Evolutionary conservation across 2,888 invertebrate species (phyloP).

Genomic region (Lasioglossum villosulum): DNA sequence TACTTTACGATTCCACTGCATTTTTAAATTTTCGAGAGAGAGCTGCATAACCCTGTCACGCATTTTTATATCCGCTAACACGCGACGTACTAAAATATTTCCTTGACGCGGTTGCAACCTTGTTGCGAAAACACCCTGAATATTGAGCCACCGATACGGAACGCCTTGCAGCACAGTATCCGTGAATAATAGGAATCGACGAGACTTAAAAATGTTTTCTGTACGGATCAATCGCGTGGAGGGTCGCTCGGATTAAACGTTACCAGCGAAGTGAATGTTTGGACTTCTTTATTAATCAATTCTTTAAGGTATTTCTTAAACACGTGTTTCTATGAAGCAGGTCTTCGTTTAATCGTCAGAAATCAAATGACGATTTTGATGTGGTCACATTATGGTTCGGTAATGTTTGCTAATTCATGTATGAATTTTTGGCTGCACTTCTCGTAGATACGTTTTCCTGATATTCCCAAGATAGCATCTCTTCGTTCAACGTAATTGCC

Average conservation of each 20-base stretch:
- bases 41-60: constrained; percentile 12
- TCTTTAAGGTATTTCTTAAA: no score
- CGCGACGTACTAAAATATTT: constrained; percentile 10
- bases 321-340: no score
- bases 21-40: constrained; percentile 28
- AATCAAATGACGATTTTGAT: no score
- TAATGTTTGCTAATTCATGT: neutral
- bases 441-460: no score
- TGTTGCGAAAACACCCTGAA: neutral
- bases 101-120: neutral
- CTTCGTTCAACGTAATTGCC: no score
- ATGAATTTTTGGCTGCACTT: neutral
- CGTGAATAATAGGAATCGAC: neutral
- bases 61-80: constrained; percentile 31
- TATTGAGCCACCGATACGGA: neutral
- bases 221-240: neutral
- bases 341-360: no score
- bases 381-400: neutral
- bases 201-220: neutral
- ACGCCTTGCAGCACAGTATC: neutral
- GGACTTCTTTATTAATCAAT: no score
- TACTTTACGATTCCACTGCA: constrained; percentile 40
- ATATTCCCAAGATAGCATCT: no score
- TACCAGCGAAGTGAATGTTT: no score
- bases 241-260: neutral